Evolutionary conservation across 2,797 vertebrate species (phyloP).

Genomic region (Sebastes nivosus): DNA sequence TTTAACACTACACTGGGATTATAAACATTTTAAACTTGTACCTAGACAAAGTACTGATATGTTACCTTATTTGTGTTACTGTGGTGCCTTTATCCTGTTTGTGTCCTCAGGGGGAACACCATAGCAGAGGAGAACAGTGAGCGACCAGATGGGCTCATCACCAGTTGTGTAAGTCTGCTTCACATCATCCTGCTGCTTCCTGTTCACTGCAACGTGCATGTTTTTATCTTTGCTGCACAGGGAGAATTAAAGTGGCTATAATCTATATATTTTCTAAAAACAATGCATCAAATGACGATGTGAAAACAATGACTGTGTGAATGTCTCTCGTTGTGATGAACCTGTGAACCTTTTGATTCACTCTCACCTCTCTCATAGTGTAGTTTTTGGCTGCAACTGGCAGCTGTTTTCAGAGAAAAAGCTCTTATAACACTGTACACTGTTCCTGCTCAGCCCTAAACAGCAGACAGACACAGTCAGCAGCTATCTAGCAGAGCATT

Average conservation of each 20-base stretch:
- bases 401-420: neutral
- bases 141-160: constrained; percentile 16
- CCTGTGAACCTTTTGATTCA: neutral
- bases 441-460: neutral
- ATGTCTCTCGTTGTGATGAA: neutral
- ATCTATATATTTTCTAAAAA: neutral
- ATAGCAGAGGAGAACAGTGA: constrained; percentile 48
- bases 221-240: neutral
- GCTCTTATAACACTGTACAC: neutral
- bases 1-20: neutral
- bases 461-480: too few relatives aligned
- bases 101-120: constrained; percentile 70
- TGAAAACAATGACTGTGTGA: neutral
- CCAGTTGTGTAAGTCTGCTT: constrained; percentile 54
- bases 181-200: neutral
- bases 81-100: neutral
- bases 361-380: neutral
- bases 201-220: neutral
- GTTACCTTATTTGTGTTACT: neutral
- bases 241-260: neutral
- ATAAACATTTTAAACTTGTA: too few relatives aligned
- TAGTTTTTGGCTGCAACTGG: neutral
- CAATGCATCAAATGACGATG: neutral
- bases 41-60: neutral
- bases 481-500: too few relatives aligned